phyloP scores from a whole-genome alignment of 2,888 invertebrate genomes.

The Parnassius smintheus region DNA sequence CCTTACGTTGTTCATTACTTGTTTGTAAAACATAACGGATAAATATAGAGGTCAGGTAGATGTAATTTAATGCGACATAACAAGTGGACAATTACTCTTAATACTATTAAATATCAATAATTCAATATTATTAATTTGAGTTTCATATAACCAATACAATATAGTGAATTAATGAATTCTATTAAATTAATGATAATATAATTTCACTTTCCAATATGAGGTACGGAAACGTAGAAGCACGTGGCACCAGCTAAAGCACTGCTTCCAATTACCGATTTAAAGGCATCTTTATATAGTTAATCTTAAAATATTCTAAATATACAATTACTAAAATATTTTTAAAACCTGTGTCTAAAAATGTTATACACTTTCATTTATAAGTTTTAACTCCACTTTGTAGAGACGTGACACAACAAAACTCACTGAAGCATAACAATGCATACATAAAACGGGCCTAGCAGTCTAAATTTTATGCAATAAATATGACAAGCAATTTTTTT shows the following conservation, averaged over 20 bases:
- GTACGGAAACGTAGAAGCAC: slow-evolving; percentile 6
- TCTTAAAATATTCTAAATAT: slow-evolving; percentile 17
- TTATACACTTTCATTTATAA: slow-evolving; percentile 11
- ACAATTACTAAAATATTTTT: slow-evolving; percentile 21
- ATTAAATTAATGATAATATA: slow-evolving; percentile 1
- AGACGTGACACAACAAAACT: slow-evolving; percentile 8
- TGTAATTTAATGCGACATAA: slow-evolving; percentile 10
- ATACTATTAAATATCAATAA: slow-evolving; percentile 7
- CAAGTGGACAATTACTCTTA: slow-evolving; percentile 15
- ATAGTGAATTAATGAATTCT: slow-evolving; percentile 1
- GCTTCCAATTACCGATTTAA: slow-evolving; percentile 1
- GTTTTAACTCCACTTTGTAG: slow-evolving; percentile 24
- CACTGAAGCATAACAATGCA: slow-evolving; percentile 11
- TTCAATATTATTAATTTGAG: slow-evolving; percentile 12
- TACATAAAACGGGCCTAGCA: slow-evolving; percentile 19
- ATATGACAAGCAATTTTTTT: slow-evolving; percentile 14
- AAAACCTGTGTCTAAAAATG: slow-evolving; percentile 20
- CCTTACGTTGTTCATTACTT: too few relatives aligned
- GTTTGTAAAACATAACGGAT: too few relatives aligned
- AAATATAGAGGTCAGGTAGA: too few relatives aligned
- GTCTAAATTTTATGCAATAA: slow-evolving; percentile 17
- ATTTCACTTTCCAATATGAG: neutral
- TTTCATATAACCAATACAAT: slow-evolving; percentile 6
- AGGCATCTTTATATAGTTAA: slow-evolving; percentile 11
- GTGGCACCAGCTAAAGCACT: neutral